Conservation (phyloP, 35 echinoderm and acorn worm species). For the Apostichopus californicus region DNA sequence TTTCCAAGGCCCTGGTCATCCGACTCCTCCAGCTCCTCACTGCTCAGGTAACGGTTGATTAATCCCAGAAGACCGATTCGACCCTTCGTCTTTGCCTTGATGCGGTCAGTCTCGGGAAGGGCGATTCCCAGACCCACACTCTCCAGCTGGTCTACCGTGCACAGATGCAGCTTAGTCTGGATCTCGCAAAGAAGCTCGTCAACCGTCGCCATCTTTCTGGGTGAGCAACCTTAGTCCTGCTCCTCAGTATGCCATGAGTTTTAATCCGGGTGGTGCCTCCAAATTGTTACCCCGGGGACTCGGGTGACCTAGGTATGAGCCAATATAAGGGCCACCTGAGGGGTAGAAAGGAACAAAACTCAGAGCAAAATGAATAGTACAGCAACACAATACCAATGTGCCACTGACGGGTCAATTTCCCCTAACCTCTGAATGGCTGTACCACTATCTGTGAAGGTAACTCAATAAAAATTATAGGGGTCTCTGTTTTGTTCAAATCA, state of each 20-base stretch:
- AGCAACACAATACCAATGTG: neutral
- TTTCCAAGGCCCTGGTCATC: neutral
- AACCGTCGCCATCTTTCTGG: neutral
- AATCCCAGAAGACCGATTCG: neutral
- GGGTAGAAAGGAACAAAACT: neutral
- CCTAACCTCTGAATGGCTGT: too few relatives aligned
- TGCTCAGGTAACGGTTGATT: conserved; percentile 10
- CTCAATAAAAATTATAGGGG: too few relatives aligned
- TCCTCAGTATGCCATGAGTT: too few relatives aligned
- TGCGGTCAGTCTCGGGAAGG: neutral
- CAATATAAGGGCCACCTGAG: neutral
- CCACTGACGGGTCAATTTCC: too few relatives aligned
- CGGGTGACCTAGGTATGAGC: neutral
- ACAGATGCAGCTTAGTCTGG: conserved; percentile 22
- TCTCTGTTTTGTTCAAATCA: too few relatives aligned
- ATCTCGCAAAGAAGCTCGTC: conserved; percentile 21
- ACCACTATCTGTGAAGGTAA: too few relatives aligned
- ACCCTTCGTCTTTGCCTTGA: conserved; percentile 3
- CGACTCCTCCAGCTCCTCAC: conserved; percentile 23
- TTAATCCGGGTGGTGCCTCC: too few relatives aligned
- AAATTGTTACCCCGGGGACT: neutral
- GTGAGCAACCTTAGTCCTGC: too few relatives aligned
- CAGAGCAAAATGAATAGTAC: neutral
- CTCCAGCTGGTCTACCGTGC: conserved; percentile 42
- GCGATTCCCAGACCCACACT: neutral